Percentiles rank a stretch among this genome's conserved stretches.
Conservation (phyloP, 2,888 invertebrate genomes). For the Hyposoter didymator region DNA sequence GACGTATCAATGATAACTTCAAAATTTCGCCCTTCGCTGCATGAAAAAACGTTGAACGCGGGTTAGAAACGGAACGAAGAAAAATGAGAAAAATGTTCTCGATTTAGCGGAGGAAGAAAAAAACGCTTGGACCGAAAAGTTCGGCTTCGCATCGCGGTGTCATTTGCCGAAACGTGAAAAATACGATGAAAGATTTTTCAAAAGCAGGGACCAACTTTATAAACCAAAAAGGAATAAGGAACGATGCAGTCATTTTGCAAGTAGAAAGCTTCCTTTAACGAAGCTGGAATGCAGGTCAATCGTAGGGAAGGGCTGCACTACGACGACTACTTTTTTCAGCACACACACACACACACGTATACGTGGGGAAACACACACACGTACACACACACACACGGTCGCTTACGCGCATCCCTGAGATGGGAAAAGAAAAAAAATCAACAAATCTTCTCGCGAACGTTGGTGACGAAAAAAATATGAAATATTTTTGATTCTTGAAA, state of each 20-base stretch:
- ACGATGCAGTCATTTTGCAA: conserved; percentile 4
- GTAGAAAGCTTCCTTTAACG: conserved; percentile 28
- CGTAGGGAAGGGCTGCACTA: conserved; percentile 62
- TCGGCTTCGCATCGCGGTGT: neutral
- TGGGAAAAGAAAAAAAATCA: neutral
- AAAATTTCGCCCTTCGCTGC: neutral
- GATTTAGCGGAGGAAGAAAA: neutral
- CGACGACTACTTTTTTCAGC: conserved; percentile 6
- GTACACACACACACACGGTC: neutral
- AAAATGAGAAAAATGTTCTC: neutral
- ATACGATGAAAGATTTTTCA: conserved; percentile 38
- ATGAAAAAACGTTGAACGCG: conserved; percentile 46
- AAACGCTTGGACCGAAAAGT: neutral
- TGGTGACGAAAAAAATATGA: neutral
- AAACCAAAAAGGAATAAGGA: conserved; percentile 10
- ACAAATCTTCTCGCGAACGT: neutral
- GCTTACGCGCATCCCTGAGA: neutral
- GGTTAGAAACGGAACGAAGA: conserved; percentile 49
- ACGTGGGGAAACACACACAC: neutral
- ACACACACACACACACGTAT: conserved; percentile 17
- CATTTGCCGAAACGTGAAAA: conserved; percentile 62
- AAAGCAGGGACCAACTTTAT: neutral
- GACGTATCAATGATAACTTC: neutral
- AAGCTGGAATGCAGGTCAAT: conserved; percentile 66
- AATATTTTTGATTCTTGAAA: neutral